Base-by-base conservation (phyloP, 2,797 vertebrate species). In the Simalia tracyae region DNA sequence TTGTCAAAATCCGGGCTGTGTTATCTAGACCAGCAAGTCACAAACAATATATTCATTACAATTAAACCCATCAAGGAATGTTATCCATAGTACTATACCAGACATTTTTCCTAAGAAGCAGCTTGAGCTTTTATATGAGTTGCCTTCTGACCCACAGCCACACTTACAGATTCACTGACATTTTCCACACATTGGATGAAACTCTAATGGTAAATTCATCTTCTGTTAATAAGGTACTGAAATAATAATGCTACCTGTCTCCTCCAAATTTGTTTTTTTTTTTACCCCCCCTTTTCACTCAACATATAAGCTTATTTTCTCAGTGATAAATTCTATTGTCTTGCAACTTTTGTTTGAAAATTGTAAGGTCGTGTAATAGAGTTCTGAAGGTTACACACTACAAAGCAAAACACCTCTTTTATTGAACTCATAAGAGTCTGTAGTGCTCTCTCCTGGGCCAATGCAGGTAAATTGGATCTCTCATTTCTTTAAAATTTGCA, bases 1-100 rank as follows among this genome's bases (percentile, higher is more conserved):
- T 98, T 0, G 99, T 99, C 97, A 99, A 95, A 97, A 99, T 99
- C 92, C 98, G 98, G 95, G 99, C 99, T 26, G 99, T 99, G 96
- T 99, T 99, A 98, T 99, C 99, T 99, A 95, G 92, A 96, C 42
- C 5, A 84, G 95, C 88, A 54, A 91, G 89, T 63, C 57, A 90
- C 24, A 92, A 87, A 87, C 28, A 87, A 54, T 10, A 15, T 24
- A 63, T 42, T 56, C 7, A 81, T 90, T 87, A 87, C 15, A 64
- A 81, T 36, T 6, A 92, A 87, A 46, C 19, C 36, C 72, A 63
- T 8, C n/a, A 84, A 68, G 50, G 4, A 76, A 64, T 31, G 12
- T 17, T 66, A 92, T 5, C 60, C 28, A 17, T 42, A 68, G 22
- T 57, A 64, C 31, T 76, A 9, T 5, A 9, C n/a, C 59, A 54